phyloP scores from a whole-genome alignment of 2,797 vertebrate species.

The Rhinophrynus dorsalis region DNA sequence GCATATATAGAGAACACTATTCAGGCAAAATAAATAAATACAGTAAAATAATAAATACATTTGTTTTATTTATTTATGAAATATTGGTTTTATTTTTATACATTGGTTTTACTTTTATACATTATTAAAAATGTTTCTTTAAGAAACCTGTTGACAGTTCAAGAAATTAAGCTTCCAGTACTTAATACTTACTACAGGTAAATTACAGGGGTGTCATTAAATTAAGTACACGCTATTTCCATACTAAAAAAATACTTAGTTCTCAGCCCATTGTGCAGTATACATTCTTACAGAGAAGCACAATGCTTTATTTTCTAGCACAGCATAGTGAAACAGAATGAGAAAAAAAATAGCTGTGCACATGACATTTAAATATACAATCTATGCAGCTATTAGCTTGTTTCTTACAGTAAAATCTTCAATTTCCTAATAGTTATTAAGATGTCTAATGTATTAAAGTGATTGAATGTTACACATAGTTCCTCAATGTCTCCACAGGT shows the following conservation, averaged over 20 bases:
- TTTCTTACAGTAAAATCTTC: slow-evolving; percentile 1
- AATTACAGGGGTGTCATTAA: slow-evolving; percentile 2
- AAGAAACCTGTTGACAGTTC: slow-evolving; percentile 1
- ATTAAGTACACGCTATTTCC: slow-evolving; percentile 3
- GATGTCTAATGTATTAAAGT: slow-evolving; percentile 6
- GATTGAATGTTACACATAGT: background rate
- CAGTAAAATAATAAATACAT: too few relatives aligned
- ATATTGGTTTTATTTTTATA: too few relatives aligned
- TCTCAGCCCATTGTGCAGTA: slow-evolving; percentile 17
- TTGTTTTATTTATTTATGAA: too few relatives aligned
- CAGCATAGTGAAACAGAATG: background rate
- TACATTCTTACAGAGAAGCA: slow-evolving; percentile 5
- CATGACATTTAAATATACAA: slow-evolving; percentile 12
- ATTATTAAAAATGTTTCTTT: background rate
- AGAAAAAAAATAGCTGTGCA: background rate
- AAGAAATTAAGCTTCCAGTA: background rate
- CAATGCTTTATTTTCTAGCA: background rate
- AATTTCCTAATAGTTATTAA: slow-evolving; percentile 16
- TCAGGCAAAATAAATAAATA: too few relatives aligned
- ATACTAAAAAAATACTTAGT: background rate
- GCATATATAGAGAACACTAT: too few relatives aligned
- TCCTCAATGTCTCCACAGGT: slow-evolving; percentile 5
- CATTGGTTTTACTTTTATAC: too few relatives aligned
- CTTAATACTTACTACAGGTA: background rate
- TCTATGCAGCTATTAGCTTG: slow-evolving; percentile 1